Evolutionary conservation across 1,140 invertebrate species (phyloP), one percentile per base, ranked within the genome.

Genomic region (Diorhabda carinulata): DNA sequence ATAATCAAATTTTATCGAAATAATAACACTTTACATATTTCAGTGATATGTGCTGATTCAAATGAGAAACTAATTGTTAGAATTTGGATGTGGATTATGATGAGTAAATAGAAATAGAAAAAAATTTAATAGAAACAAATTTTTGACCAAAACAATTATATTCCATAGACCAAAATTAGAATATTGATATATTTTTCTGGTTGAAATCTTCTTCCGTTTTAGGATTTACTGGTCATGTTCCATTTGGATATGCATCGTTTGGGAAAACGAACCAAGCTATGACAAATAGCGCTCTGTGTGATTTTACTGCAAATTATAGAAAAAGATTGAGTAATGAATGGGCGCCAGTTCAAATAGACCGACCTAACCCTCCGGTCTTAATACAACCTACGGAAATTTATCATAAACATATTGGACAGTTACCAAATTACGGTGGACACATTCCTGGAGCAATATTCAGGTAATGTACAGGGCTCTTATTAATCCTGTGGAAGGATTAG

Each of bases 371-470:
- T 3, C 85, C 83, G 2, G 74, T 84, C 7, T 52, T 81, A 8
- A 81, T 84, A 43, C 76, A 83, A 73, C 81, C 84, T 4, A 81
- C 82, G 41, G 83, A 88, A 75, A 86, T 91, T 47, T 91, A 91
- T 70, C 87, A 88, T 73, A 87, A 87, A 68, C 86, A 90, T 68
- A 84, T 88, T 52, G 89, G 90, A 7, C 85, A 91, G 81, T 76
- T 92, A 64, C 90, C 90, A 0, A 89, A 89, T 77, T 92, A 92
- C 79, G 84, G 85, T 3, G 90, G 90, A 2, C 90, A 92, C 73
- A 86, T 92, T 61, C 90, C 90, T 1, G 90, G 90, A 57, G 83
- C 83, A 63, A 83, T 84, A 70, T 89, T 87, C 75, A 87, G 87
- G 87, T 88, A 78, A 74, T 42, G 47, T 52, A 25, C 2, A 25